Evolutionary conservation across 1,140 invertebrate species (phyloP), one percentile per base, ranked within the genome.

Genomic region (Ditylenchus dipsaci): DNA sequence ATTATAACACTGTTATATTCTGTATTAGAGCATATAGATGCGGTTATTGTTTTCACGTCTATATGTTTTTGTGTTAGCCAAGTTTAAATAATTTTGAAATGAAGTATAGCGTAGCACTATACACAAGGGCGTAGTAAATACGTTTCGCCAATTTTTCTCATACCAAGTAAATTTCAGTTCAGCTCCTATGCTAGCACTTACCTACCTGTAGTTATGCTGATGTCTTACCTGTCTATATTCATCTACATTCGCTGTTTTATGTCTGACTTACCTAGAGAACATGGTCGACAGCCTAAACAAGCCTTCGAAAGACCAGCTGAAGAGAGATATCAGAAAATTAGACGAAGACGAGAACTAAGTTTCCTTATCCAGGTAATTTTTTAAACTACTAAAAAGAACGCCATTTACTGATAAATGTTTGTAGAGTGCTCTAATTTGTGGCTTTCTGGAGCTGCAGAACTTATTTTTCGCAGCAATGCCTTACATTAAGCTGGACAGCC

Each of bases 361-460:
- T 38, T 71, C 33, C 57, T 71, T 13, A 38, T 72, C 19, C 69
- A 71, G 70, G 69, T 73, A 19, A 21, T 26, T 38, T 38, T 38
- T n/a, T 19, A 60, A 60, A 15, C 17, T 17, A 15, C 15, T 38
- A 38, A 38, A 15, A 15, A 15, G 43, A 38, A 15, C 26, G 17
- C 21, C 15, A 17, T 38, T 38, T 38, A 38, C 33, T 5, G 33
- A 5, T 38, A 38, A 11, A 38, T 53, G 3, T 30, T 68, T 71
- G 5, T n/a, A 71, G 69, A 64, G 63, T 30, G 73, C 73, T 45
- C 53, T 71, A 15, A 71, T 71, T 30, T 71, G 69, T 15, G 69
- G 69, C n/a, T 71, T 71, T 49, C 53, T 71, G 17, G 69, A 71
- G 45, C 23, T 71, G 7, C 69, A 71, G 30, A 38, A 73, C 53